Evolutionary conservation across 92 coral and sea anemone genomes (phyloP), one percentile per base, ranked within the genome.

Genomic region (Paramuricea clavata): DNA sequence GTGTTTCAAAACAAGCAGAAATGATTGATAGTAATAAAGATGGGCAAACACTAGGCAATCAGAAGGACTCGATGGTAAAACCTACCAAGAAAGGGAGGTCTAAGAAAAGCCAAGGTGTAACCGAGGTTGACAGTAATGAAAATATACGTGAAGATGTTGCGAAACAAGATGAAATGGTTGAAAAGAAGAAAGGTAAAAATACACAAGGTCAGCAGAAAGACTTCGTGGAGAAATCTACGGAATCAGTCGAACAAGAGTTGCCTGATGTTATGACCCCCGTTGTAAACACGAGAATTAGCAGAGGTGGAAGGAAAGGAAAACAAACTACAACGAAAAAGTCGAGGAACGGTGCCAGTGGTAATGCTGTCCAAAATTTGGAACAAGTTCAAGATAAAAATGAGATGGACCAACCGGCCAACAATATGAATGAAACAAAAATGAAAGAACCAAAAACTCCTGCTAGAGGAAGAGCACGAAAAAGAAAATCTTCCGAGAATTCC

Each of bases 61-160:
- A 47, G 19, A 15, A 47, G 10, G 54, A 47, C 54, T 47, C 16
- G 2, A 17, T 10, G 54, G 54, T 25, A 25, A 57, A 62, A 62
- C 6, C 68, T 25, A 9, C 57, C 72, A 44, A 26, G 41, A 49
- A 57, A 49, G 85, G 93, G 41, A 35, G 62, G 17, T 23, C 25
- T 54, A 62, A 28, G 36, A 30, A 62, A 62, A 62, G 8, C 19
- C 25, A 54, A 54, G 62, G 4, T 54, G 62, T 21, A 47, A 4
- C 15, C 10, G 52, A 9, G 13, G 9, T 15, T 21, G 62, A 54
- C 3, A 21, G 17, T 5, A 54, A 21, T 21, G 62, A 54, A 9
- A 54, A 21, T 19, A 54, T 19, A 47, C 3, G 10, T 39, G 44
- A 39, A 39, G 44, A 39, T n/a, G n/a, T n/a, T n/a, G n/a, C n/a